Evolutionary conservation across 2,888 invertebrate species (phyloP), one percentile per base, ranked within the genome.

Genomic region (Patella ulyssiponensis): DNA sequence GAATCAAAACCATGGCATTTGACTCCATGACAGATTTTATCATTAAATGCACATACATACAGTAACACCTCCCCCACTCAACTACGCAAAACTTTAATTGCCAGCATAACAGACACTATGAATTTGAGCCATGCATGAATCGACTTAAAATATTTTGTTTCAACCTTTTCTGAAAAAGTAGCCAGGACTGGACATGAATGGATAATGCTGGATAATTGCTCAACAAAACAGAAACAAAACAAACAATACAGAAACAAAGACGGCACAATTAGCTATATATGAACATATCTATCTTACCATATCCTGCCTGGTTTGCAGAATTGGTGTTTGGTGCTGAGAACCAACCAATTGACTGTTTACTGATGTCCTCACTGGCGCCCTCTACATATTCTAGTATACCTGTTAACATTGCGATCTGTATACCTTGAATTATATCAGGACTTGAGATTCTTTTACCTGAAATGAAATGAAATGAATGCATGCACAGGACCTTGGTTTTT

Each of bases 301-400:
- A 77, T 69, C 69, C 69, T 27, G 58, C 64, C 27, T 69, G 17
- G 27, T 44, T 69, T 0, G 75, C 75, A 23, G 73, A 53, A 73
- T 52, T 70, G 27, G 70, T 52, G 1, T 74, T n/a, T 0, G 81
- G 75, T 51, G 78, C 78, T 52, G 82, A 76, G 71, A 85, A 83
- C 79, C 84, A 81, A 53, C 81, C 82, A 44, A 82, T 77, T 14
- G 85, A 76, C 44, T 82, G 80, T n/a, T 82, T 80, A 52, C 83
- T 82, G 75, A 86, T 78, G 64, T 86, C 85, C 64, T 86, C 85
- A 72, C 85, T 84, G 1, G 81, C 81, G 70, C 80, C 79, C 80
- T 86, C 84, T 11, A 85, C 80, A 51, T 81, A 80, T 58, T 86
- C 84, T 70, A 86, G 73, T 3, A 86, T 80, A 52, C 79, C 74